Base-by-base conservation (phyloP, 2,113 vertebrate genomes). In the Ptilonorhynchus violaceus region DNA sequence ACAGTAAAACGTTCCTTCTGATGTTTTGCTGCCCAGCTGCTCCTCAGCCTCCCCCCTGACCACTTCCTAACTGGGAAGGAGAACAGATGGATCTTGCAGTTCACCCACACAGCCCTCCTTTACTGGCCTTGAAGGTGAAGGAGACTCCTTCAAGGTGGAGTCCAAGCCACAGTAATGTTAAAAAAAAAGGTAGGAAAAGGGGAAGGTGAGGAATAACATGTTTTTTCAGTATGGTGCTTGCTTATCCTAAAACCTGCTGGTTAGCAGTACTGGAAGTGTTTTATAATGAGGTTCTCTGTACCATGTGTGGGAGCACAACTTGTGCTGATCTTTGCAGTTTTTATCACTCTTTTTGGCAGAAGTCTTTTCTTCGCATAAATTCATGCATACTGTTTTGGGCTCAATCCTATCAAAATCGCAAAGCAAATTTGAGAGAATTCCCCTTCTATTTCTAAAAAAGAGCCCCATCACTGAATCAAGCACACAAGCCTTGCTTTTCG, bases 331-430 rank as follows among this genome's bases (percentile, higher is more conserved):
- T 77, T 55, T 77, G 47, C 56, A 85, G 47, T 41, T 93, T 69
- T 78, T 35, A 56, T 64, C 39, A 16, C 21, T 76, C 30, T 35
- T 55, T 67, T 62, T 79, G 60, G 49, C 44, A 76, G 23, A 89
- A 86, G 44, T 67, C 14, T 74, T 78, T 63, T 62, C 58, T n/a
- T 27, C 84, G 47, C 52, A 6, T 35, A 81, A 80, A 49, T 66
- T 70, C 35, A 55, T 0, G 0, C 37, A 44, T 49, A 73, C 18
- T 66, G n/a, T n/a, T n/a, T 85, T 93, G 81, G 35, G 50, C 53
- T 95, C 75, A 33, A 50, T 74, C 67, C 78, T 93, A 85, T 77
- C 70, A 88, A 96, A 96, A 96, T 50, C 47, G 22, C 58, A 76
- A 88, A 46, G 70, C 27, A 92, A 76, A 83, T 25, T 8, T 37